Evolutionary conservation across 1,140 invertebrate genomes (phyloP), one percentile per base, ranked within the genome.

Genomic region (Hydropsyche tenuis): DNA sequence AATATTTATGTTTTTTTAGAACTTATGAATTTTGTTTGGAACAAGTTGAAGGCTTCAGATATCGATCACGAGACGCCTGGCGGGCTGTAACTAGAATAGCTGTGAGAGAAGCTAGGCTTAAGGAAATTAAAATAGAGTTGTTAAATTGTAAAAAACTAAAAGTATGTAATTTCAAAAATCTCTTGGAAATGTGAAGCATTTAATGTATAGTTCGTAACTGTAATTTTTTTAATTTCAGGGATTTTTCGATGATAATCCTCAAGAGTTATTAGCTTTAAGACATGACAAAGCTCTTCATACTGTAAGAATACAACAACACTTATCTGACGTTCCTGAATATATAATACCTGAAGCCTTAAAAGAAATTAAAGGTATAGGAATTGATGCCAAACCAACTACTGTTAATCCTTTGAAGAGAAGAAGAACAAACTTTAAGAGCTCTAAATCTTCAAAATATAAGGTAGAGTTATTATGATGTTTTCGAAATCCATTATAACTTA

Each of bases 41-140:
- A 75, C 96, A 99, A 85, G 91, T 99, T 37, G 96, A 99, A 82
- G 93, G 95, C 0, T 99, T 99, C 81, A 88, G 93, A 73, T 98
- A 99, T 85, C 87, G 98, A 80, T 93, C 96, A 0, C 89, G 91
- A 79, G 98, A 99, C 88, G 97, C 96, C 2, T 94, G 96, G 92
- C 90, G 92, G 79, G 94, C 96, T 0, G 94, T 97, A 0, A 99
- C 97, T 0, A 90, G 91, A 79, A 93, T 96, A 73, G 96, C 96
- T 0, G 92, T 99, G 0, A 86, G 94, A 66, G 96, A 99, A 82
- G 96, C 96, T 0, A 87, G 98, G 68, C 85, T 99, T 6, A 96
- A 96, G 80, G 98, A 99, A 89, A 98, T 99, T 60, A 96, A 96
- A 84, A 88, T 90, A 69, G 97, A 99, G 86, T 90, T 99, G 45